Percentiles rank a stretch among this genome's conserved stretches.
Conservation (phyloP, 2,113 vertebrate genomes). For the Oreochromis aureus region DNA sequence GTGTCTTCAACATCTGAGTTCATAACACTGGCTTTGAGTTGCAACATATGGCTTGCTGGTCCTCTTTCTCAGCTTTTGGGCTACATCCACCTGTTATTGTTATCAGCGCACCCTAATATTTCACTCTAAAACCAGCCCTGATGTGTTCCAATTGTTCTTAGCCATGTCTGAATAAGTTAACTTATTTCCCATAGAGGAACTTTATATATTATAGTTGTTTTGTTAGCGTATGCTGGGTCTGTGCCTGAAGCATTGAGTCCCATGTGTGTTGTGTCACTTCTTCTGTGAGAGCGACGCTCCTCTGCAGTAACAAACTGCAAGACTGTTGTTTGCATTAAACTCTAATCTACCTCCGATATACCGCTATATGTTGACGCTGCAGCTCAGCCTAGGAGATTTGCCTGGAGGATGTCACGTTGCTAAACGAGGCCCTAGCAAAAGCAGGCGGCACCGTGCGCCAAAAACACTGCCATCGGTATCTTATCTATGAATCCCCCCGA, state of each 20-base stretch:
- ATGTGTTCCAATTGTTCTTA: not conserved
- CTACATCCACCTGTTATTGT: not conserved
- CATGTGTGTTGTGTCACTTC: constrained; percentile 1
- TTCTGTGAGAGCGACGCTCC: not conserved
- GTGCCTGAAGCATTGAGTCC: constrained; percentile 18
- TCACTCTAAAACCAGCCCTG: not conserved
- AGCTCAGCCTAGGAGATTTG: constrained; percentile 44
- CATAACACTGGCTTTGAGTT: not conserved
- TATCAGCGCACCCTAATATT: not conserved
- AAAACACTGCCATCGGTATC: constrained; percentile 30
- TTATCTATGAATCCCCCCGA: constrained; percentile 40
- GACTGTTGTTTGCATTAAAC: constrained; percentile 42
- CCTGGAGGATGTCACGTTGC: constrained; percentile 27
- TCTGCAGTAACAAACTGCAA: constrained; percentile 5
- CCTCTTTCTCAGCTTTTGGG: not conserved
- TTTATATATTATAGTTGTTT: not conserved
- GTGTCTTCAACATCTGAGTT: not conserved
- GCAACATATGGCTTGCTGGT: not conserved
- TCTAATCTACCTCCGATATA: constrained; percentile 43
- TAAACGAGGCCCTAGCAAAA: constrained; percentile 26
- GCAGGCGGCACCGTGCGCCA: not conserved
- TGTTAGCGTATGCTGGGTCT: constrained; percentile 19
- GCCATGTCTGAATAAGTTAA: constrained; percentile 50
- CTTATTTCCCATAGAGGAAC: constrained; percentile 26
- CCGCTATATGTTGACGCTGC: constrained; percentile 40